phyloP scores from a whole-genome alignment of 2,888 invertebrate species.

The Sylvicola fuscatus region DNA sequence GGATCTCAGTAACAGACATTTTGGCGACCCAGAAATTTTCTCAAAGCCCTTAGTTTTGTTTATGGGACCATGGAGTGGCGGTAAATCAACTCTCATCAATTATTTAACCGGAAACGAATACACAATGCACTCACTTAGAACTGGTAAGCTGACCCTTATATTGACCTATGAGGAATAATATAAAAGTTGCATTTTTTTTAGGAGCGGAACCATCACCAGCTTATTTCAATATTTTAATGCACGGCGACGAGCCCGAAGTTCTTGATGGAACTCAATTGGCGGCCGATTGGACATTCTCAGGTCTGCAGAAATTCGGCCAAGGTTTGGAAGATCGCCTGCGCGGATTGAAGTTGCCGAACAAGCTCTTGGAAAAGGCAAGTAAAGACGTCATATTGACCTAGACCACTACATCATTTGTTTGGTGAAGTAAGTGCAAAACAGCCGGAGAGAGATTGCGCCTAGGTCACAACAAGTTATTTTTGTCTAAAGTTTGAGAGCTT shows the following conservation, averaged over 20 bases:
- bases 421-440: no score
- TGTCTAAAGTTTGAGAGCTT: no score
- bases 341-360: conserved; percentile 60
- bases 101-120: conserved; percentile 78
- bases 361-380: conserved; percentile 67
- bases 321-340: conserved; percentile 73
- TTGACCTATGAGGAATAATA: no score
- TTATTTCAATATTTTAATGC: conserved; percentile 78
- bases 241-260: conserved; percentile 68
- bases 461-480: no score
- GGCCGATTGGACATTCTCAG: conserved; percentile 88
- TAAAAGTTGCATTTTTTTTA: conserved; percentile 19
- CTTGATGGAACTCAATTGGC: conserved; percentile 83
- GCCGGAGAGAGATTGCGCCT: no score
- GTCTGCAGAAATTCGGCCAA: conserved; percentile 87
- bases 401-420: no score
- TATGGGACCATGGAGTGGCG: conserved; percentile 94
- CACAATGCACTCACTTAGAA: conserved; percentile 60
- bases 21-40: conserved; percentile 86
- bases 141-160: no score
- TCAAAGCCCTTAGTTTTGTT: conserved; percentile 82
- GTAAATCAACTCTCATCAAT: conserved; percentile 86
- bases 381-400: no score
- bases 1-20: conserved; percentile 78
- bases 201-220: conserved; percentile 89